phyloP scores from a whole-genome alignment of 2,888 invertebrate species.

The Andricus quercusramuli region DNA sequence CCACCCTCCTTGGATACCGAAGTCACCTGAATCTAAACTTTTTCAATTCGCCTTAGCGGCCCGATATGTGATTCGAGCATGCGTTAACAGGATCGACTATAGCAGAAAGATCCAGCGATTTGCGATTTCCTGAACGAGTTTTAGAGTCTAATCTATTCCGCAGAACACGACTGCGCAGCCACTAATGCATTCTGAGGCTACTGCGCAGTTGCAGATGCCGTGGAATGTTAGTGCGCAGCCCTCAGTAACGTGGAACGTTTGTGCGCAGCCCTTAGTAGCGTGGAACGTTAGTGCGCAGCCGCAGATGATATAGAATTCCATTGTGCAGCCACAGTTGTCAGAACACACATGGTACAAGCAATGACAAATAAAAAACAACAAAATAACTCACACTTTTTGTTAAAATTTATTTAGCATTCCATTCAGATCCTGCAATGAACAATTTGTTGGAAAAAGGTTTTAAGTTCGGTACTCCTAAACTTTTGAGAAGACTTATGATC shows the following conservation, averaged over 20 bases:
- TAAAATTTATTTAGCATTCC: too few species aligned
- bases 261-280: background rate
- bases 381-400: too few species aligned
- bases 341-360: too few species aligned
- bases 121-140: background rate
- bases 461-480: background rate
- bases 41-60: background rate
- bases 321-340: too few species aligned
- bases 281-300: too few species aligned
- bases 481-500: background rate
- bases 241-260: background rate
- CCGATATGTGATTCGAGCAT: background rate
- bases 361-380: too few species aligned
- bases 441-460: background rate
- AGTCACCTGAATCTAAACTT: background rate
- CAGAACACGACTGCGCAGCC: background rate
- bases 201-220: background rate
- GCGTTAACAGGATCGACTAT: background rate
- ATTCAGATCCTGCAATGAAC: too few species aligned
- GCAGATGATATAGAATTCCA: too few species aligned
- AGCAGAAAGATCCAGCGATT: background rate
- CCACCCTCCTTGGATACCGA: constrained; percentile 8
- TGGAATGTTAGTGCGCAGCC: background rate
- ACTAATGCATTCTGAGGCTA: background rate
- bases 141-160: background rate